Percentiles rank a stretch among this genome's conserved stretches.
These are phyloP conservation scores for Butastur rufipennis DNA, from an alignment of 2,113 vertebrate species.

Conservation along the genomic window DNA sequence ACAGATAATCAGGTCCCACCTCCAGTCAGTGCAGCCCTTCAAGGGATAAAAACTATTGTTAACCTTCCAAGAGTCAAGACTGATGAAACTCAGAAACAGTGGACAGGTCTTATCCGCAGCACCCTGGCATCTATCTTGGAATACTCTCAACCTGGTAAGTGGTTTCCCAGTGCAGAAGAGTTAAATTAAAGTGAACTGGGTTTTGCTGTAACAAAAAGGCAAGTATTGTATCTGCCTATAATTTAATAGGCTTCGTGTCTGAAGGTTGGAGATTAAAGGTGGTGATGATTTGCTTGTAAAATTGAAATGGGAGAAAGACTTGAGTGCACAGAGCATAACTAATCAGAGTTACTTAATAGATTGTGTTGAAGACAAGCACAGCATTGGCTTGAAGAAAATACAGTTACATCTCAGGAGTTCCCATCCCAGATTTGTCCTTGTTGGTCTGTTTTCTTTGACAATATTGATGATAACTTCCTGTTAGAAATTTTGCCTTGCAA, in stretches of 20 bases:
- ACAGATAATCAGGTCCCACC: constrained; percentile 82
- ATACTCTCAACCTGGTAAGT: constrained; percentile 88
- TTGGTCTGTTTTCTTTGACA: not conserved
- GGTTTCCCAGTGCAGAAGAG: not conserved
- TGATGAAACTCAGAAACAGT: constrained; percentile 86
- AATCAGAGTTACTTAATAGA: not conserved
- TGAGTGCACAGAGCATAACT: not conserved
- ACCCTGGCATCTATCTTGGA: constrained; percentile 92
- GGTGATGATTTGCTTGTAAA: not conserved
- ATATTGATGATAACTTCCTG: not conserved
- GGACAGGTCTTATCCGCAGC: constrained; percentile 93
- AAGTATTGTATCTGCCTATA: not conserved
- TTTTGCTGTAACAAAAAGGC: not conserved
- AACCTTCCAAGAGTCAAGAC: constrained; percentile 83
- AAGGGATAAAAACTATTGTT: constrained; percentile 93
- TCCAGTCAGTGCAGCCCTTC: constrained; percentile 90
- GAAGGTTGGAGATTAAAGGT: not conserved
- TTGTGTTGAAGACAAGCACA: not conserved
- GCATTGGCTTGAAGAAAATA: not conserved
- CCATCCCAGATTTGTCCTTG: not conserved
- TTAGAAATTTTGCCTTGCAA: not conserved
- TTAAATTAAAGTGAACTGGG: not conserved
- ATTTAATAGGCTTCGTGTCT: not conserved
- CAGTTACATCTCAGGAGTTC: not conserved
- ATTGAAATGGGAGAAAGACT: not conserved